These are phyloP conservation scores for Pimephales promelas DNA, from an alignment of 2,113 vertebrate species.

Conservation along the genomic window DNA sequence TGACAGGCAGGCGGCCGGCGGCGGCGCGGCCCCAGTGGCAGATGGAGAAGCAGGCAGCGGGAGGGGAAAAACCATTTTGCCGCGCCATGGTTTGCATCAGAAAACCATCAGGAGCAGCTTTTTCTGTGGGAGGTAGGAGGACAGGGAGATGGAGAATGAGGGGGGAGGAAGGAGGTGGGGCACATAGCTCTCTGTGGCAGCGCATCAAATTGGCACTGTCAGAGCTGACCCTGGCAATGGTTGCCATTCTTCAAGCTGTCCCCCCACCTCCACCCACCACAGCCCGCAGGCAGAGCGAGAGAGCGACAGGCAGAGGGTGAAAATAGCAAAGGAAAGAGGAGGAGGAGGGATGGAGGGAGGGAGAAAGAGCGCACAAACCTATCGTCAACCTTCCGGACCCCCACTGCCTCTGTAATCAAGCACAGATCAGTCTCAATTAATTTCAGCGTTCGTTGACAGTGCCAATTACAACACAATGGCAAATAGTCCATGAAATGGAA, in stretches of 20 bases:
- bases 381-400: conserved; percentile 64
- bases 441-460: conserved; percentile 62
- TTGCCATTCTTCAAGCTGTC: conserved; percentile 75
- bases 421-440: conserved; percentile 67
- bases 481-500: conserved; percentile 59
- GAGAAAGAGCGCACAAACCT: conserved; percentile 25
- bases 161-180: conserved; percentile 32
- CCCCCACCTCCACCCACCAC: conserved; percentile 36
- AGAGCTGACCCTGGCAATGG: conserved; percentile 86
- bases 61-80: conserved; percentile 96
- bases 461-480: conserved; percentile 62
- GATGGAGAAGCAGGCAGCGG: conserved; percentile 97
- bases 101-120: conserved; percentile 96
- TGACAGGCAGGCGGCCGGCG: conserved; percentile 98
- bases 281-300: conserved; percentile 20
- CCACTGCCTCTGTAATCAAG: conserved; percentile 61
- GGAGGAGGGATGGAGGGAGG: neutral
- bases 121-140: conserved; percentile 63
- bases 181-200: conserved; percentile 86
- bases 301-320: conserved; percentile 22
- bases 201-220: conserved; percentile 92
- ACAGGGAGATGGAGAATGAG: conserved; percentile 55
- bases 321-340: neutral
- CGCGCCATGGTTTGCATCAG: conserved; percentile 95
- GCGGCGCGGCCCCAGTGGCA: conserved; percentile 95